Evolutionary conservation across 2,113 vertebrate species (phyloP).

Genomic region (Anguilla rostrata): DNA sequence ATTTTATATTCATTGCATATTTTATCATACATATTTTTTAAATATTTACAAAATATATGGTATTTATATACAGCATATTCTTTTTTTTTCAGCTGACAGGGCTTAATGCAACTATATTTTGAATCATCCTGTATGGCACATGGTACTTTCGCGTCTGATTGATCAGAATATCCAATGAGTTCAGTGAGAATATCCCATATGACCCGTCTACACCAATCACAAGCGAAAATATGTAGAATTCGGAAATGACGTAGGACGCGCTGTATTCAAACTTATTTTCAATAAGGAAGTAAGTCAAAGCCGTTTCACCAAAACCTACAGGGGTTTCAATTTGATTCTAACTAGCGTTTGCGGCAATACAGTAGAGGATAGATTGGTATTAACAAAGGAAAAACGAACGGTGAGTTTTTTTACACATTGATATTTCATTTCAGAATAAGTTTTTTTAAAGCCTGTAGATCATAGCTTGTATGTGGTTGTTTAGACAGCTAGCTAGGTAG

Average conservation of each 20-base stretch:
- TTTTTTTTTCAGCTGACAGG: too few relatives aligned
- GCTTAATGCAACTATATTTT: too few relatives aligned
- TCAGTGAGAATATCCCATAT: not conserved
- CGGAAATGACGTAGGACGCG: constrained; percentile 52
- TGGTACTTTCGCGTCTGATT: not conserved
- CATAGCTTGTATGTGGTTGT: not conserved
- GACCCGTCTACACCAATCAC: constrained; percentile 9
- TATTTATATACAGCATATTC: too few relatives aligned
- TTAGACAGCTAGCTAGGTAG: not conserved
- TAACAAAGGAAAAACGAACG: not conserved
- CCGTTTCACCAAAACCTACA: constrained; percentile 11
- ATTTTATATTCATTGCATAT: too few relatives aligned
- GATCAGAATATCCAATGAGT: too few relatives aligned
- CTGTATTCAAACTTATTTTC: constrained; percentile 47
- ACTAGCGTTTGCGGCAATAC: not conserved
- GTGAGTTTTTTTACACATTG: constrained; percentile 3
- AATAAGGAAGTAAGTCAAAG: constrained; percentile 25
- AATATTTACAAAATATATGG: too few relatives aligned
- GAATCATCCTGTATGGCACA: too few relatives aligned
- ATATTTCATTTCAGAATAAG: not conserved
- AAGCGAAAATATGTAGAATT: not conserved
- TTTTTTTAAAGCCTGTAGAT: not conserved
- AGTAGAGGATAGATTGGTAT: not conserved
- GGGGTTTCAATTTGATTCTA: not conserved
- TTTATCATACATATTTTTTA: too few relatives aligned